These are phyloP conservation scores for Sapayoa aenigma DNA, from an alignment of 2,113 vertebrate species.

Conservation along the genomic window DNA sequence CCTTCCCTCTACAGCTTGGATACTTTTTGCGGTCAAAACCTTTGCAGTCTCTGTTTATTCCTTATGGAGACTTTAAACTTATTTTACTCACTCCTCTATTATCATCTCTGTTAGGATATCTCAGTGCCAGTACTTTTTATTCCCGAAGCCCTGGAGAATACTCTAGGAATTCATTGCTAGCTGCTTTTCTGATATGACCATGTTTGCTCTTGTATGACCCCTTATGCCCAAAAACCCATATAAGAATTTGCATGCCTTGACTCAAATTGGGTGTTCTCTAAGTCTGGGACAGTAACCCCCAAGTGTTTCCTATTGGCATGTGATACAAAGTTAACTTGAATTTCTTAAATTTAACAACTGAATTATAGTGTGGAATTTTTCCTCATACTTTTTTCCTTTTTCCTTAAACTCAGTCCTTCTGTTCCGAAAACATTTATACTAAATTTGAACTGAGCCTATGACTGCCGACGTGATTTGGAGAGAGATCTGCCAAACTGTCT, in stretches of 20 bases:
- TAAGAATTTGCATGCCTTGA: background rate
- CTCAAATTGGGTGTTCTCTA: background rate
- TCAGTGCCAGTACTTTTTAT: background rate
- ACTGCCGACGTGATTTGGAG: background rate
- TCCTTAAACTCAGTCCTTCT: background rate
- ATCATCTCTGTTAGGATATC: background rate
- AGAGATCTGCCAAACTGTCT: background rate
- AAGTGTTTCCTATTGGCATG: rapidly evolving
- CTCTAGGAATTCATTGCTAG: background rate
- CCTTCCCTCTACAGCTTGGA: background rate
- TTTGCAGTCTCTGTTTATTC: background rate
- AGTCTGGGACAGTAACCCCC: background rate
- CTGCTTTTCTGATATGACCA: background rate
- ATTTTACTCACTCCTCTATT: background rate
- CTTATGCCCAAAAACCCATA: background rate
- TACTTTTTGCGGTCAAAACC: background rate
- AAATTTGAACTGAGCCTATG: background rate
- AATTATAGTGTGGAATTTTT: background rate
- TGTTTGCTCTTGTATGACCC: background rate
- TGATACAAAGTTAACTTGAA: background rate
- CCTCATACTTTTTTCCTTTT: background rate
- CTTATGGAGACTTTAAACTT: background rate
- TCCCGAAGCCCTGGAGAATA: background rate
- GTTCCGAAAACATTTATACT: background rate
- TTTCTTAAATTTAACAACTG: background rate